Percentiles rank a stretch among this genome's conserved stretches.
Evolutionary conservation across 2,888 invertebrate genomes (phyloP).

Genomic region (Creontiades dilutus): DNA sequence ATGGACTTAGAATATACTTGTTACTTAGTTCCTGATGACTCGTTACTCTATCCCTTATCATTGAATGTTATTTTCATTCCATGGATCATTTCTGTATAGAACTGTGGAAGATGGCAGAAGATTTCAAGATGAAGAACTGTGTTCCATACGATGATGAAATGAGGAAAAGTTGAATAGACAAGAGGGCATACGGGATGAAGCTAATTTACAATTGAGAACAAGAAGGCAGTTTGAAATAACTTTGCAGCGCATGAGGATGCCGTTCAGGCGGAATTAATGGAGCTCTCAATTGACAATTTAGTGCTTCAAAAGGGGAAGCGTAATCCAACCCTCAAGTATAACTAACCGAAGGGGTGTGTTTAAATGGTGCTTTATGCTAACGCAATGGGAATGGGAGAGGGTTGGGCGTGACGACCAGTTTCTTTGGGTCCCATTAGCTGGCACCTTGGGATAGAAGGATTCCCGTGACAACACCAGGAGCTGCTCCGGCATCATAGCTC

Average conservation of each 20-base stretch:
- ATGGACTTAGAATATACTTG: too few relatives aligned
- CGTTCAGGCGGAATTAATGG: constrained; percentile 1
- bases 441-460: not conserved
- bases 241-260: constrained; percentile 17
- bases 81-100: not conserved
- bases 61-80: not conserved
- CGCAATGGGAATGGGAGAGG: constrained; percentile 22
- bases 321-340: constrained; percentile 12
- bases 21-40: too few relatives aligned
- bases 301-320: constrained; percentile 20
- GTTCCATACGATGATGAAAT: not conserved
- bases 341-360: constrained; percentile 34
- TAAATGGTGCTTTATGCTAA: constrained; percentile 39
- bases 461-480: not conserved
- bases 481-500: not conserved
- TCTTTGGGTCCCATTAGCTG: constrained; percentile 29
- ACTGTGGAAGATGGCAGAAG: not conserved
- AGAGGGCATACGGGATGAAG: not conserved
- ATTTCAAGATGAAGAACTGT: not conserved
- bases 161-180: not conserved
- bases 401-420: constrained; percentile 32
- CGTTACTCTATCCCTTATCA: too few relatives aligned
- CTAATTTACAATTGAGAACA: constrained; percentile 37
- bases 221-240: constrained; percentile 2
- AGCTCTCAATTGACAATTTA: constrained; percentile 42